Percentiles rank a stretch among this genome's conserved stretches.
Conservation (phyloP, 2,113 vertebrate genomes). For the Glaucomys volans region DNA sequence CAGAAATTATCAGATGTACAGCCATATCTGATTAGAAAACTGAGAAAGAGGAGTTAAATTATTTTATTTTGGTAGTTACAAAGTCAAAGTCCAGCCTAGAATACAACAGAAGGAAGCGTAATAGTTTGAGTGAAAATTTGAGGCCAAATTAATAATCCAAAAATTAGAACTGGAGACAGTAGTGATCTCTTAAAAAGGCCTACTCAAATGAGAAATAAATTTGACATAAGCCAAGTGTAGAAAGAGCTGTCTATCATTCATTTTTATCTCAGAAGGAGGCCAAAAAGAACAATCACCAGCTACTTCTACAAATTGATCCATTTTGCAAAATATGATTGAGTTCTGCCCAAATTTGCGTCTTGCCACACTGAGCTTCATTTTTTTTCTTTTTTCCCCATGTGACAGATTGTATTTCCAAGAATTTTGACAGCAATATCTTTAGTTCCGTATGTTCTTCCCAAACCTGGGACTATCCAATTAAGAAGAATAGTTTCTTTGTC, state of each 20-base stretch:
- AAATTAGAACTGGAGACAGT: not conserved
- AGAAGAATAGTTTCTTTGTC: not conserved
- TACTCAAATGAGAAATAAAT: conserved; percentile 30
- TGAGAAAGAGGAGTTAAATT: not conserved
- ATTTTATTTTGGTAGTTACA: not conserved
- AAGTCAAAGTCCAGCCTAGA: conserved; percentile 29
- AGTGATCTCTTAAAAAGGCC: conserved; percentile 32
- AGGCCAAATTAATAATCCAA: not conserved
- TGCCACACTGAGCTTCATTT: not conserved
- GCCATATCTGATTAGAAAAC: not conserved
- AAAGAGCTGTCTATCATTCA: not conserved
- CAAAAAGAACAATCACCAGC: not conserved
- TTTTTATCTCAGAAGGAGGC: conserved; percentile 6
- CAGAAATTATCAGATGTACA: conserved; percentile 5
- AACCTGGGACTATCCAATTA: not conserved
- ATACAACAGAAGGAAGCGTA: not conserved
- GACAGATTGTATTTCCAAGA: not conserved
- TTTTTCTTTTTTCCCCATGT: not conserved
- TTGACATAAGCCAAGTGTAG: not conserved
- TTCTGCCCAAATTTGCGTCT: not conserved
- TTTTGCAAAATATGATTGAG: conserved; percentile 28
- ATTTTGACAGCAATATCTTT: not conserved
- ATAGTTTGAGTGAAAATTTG: not conserved
- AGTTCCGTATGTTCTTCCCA: not conserved
- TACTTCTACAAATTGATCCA: conserved; percentile 48